These are phyloP conservation scores for Anthrax anthrax DNA, from an alignment of 2,888 invertebrate species.

Conservation along the genomic window DNA sequence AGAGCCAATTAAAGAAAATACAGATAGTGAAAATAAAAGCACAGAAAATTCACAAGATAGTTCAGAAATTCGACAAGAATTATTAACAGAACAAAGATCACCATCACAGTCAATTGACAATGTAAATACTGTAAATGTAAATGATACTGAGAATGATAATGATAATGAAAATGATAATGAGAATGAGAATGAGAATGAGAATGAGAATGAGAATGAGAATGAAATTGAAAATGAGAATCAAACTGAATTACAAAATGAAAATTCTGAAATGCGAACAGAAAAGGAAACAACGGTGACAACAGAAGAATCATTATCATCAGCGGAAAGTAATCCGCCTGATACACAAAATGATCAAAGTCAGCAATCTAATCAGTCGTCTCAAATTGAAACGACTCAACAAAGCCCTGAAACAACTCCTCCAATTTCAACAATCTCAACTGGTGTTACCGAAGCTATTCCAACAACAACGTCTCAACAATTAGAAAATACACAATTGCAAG, in stretches of 20 bases:
- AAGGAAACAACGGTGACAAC: neutral
- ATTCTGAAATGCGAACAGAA: neutral
- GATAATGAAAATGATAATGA: neutral
- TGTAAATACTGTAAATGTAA: neutral
- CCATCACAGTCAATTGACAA: neutral
- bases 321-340: neutral
- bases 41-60: slow-evolving; percentile 8
- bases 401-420: slow-evolving; percentile 1
- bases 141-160: neutral
- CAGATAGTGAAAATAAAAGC: slow-evolving; percentile 3
- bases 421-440: neutral
- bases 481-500: neutral
- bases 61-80: slow-evolving; percentile 6
- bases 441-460: no score
- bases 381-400: neutral
- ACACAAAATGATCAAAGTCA: neutral
- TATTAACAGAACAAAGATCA: neutral
- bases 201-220: no score
- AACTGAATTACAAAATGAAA: neutral
- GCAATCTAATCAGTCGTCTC: neutral
- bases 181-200: no score
- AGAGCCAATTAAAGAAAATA: slow-evolving; percentile 5
- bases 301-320: neutral
- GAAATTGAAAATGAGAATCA: no score
- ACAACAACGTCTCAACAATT: neutral